A percentile compares a stretch with the other conserved stretches of the same genome.
phyloP scores from a whole-genome alignment of 2,797 vertebrate species.

The Carcharodon carcharias region DNA sequence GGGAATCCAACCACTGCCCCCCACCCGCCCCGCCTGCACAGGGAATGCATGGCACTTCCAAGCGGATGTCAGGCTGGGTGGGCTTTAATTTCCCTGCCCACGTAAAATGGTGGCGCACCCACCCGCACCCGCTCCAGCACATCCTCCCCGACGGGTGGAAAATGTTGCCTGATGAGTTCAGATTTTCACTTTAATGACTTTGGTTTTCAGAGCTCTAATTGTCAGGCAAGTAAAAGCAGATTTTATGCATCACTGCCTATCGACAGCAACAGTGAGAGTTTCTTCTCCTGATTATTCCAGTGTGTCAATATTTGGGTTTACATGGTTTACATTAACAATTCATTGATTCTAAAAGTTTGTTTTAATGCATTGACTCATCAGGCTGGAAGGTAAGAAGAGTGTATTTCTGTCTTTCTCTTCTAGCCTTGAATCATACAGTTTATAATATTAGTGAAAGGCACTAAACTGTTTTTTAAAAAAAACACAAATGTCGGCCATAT shows the following conservation, averaged over 20 bases:
- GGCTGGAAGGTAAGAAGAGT: background rate
- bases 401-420: background rate
- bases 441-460: background rate
- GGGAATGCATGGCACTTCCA: too few species aligned
- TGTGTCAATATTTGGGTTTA: background rate
- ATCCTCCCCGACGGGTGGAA: too few species aligned
- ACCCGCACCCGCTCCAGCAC: too few species aligned
- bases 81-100: too few species aligned
- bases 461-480: background rate
- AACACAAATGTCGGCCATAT: background rate
- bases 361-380: background rate
- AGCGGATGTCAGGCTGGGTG: too few species aligned
- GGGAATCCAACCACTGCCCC: too few species aligned
- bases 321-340: background rate
- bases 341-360: background rate
- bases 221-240: background rate
- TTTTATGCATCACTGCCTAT: background rate
- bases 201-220: background rate
- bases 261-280: background rate
- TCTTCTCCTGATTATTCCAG: background rate
- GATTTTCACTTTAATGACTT: background rate
- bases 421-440: background rate
- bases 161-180: background rate
- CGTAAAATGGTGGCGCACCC: too few species aligned
- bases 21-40: too few species aligned